A percentile compares a stretch with the other conserved stretches of the same genome.
These are phyloP conservation scores for Eclectus roratus DNA, from an alignment of 2,113 vertebrate species.

Conservation along the genomic window DNA sequence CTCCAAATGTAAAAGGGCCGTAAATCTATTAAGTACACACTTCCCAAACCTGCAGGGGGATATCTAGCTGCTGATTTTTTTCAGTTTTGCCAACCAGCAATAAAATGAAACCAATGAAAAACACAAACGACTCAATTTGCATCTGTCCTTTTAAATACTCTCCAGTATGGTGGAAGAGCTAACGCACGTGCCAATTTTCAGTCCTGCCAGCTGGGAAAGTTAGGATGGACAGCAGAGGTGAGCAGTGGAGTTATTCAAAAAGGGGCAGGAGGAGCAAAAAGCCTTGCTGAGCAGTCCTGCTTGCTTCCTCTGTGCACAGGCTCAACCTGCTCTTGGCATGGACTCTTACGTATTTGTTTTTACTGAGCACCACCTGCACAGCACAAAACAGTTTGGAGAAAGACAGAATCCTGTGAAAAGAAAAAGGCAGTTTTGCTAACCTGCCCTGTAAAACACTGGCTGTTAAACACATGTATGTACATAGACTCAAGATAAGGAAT, in stretches of 20 bases:
- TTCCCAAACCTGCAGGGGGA: background rate
- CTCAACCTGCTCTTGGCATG: background rate
- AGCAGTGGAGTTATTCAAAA: background rate
- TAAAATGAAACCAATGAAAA: slow-evolving; percentile 13
- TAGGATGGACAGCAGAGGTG: background rate
- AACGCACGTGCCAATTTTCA: background rate
- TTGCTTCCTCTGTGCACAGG: background rate
- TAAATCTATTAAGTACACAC: slow-evolving; percentile 10
- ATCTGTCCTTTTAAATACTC: background rate
- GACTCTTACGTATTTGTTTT: background rate
- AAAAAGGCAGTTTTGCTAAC: background rate
- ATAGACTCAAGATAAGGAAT: background rate
- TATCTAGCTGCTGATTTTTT: background rate
- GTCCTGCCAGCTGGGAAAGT: background rate
- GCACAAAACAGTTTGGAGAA: background rate
- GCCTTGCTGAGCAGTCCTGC: background rate
- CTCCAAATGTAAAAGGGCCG: background rate
- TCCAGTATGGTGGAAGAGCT: background rate
- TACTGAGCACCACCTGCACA: background rate
- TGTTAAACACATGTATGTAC: background rate
- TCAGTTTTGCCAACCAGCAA: slow-evolving; percentile 14
- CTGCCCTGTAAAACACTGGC: background rate
- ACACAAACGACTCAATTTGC: background rate
- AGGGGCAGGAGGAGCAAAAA: background rate
- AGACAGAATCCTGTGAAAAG: background rate